Base-by-base conservation (phyloP, 2,888 invertebrate genomes). In the Ischnus inquisitorius region DNA sequence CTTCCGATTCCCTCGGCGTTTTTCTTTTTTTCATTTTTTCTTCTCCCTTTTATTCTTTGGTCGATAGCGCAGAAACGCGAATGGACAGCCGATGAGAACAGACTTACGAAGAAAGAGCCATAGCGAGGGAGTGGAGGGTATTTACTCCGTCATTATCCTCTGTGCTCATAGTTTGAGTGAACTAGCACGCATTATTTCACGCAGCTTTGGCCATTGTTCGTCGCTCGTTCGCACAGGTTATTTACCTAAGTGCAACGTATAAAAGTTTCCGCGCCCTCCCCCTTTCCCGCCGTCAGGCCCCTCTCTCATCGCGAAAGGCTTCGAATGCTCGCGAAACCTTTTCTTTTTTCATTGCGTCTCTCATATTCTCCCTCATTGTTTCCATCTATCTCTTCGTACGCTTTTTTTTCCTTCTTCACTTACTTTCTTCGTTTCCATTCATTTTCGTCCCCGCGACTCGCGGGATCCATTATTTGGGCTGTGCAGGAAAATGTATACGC, bases 241-340 rank as follows among this genome's bases (percentile, higher is more conserved):
- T 85, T 85, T 85, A 72, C 75, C 85, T 75, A 83, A 85, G 83
- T 83, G 83, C 83, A 54, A 80, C 78, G 71, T 72, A 83, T 83
- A 83, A 83, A 79, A 81, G 75, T 83, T 80, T 54, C 72, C 80
- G 74, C 65, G 62, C 46, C 34, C 34, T 34, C 34, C 8, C 8
- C 34, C 34, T 34, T 34, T 34, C 6, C 34, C 34, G 46, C 60
- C 81, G 68, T 74, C 48, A 67, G 54, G 64, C 41, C 25, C 57
- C 54, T 57, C 65, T 43, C 54, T 54, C 65, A 19, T 74, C 41
- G 16, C 65, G 39, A 34, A 25, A 34, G 60, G 34, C 43, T 69
- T 60, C 69, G 51, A 77, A 64, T 71, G 72, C 69, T 48, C n/a
- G n/a, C 28, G 46, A 48, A 46, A 51, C 34, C 46, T 48, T 51